phyloP scores from a whole-genome alignment of 2,113 vertebrate species.

The Lutjanus erythropterus region DNA sequence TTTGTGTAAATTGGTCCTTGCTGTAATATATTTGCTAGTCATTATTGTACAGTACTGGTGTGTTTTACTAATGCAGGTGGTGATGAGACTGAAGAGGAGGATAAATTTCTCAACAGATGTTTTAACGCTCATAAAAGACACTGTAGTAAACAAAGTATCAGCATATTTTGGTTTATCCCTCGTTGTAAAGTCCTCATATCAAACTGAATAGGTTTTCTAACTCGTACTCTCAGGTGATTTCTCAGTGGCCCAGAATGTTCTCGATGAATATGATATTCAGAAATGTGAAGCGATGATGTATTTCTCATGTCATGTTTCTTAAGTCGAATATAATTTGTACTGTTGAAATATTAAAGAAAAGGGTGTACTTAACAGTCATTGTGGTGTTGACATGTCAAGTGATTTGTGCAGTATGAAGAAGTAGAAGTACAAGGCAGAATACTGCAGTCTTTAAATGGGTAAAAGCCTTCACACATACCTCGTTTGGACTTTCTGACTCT shows the following conservation, averaged over 20 bases:
- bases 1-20: slow-evolving; percentile 64
- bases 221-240: slow-evolving; percentile 85
- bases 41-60: slow-evolving; percentile 61
- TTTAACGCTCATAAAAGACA: background rate
- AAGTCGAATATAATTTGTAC: slow-evolving; percentile 81
- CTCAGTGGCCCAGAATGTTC: slow-evolving; percentile 81
- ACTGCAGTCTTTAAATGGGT: too few species aligned
- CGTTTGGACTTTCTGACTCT: too few species aligned
- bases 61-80: slow-evolving; percentile 56
- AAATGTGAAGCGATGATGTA: slow-evolving; percentile 80
- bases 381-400: background rate
- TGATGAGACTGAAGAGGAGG: slow-evolving; percentile 8
- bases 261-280: slow-evolving; percentile 75
- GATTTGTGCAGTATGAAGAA: background rate
- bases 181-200: slow-evolving; percentile 49
- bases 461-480: too few species aligned
- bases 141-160: slow-evolving; percentile 10
- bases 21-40: slow-evolving; percentile 72
- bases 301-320: slow-evolving; percentile 81
- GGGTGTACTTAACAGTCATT: slow-evolving; percentile 30
- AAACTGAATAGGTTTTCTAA: slow-evolving; percentile 73
- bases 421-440: slow-evolving; percentile 3
- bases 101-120: background rate
- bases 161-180: background rate
- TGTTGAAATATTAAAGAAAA: slow-evolving; percentile 82